Base-by-base conservation (phyloP, 2,888 invertebrate species). In the Andrena trimmerana region DNA sequence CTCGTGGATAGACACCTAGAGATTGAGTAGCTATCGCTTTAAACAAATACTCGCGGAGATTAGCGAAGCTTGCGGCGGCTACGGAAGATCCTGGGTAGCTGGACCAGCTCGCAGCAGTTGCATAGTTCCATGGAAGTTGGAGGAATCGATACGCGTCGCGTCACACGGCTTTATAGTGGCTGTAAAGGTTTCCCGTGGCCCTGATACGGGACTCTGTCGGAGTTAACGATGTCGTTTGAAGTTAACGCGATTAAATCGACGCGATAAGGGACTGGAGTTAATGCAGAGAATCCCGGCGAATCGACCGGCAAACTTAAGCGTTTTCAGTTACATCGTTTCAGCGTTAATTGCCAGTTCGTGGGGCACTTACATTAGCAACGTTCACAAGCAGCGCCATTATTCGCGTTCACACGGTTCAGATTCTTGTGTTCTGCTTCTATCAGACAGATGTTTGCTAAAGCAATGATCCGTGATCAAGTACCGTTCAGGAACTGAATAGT, bases 211-310 rank as follows among this genome's bases (percentile, higher is more conserved):
- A 24, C 69, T 66, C 42, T 10, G 33, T 48, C 31, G 59, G 50
- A 57, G 59, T 78, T 78, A 66, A 66, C 79, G 79, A 65, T 70
- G 79, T 78, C 79, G 79, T 78, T 78, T 27, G 65, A 80, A 80
- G 79, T 80, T 80, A 78, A 80, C 79, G 59, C 78, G 79, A 78
- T 79, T 66, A 78, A 78, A 78, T 70, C 69, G 74, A 65, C 63
- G 50, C 70, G 79, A 78, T 70, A 80, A 78, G 27, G 65, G 27
- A 5, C 3, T 36, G 31, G 29, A 42, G 29, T 50, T 31, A 78
- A 79, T 52, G 65, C 59, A 24, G 59, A 36, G 57, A 10, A 70
- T 70, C 66, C 52, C 24, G 16, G 42, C 52, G 79, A 70, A 66
- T 78, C 60, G 36, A 60, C 62, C 29, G 33, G 29, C 6, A 29